Base-by-base conservation (phyloP, 1,140 invertebrate genomes). In the Carcinoscorpius rotundicauda region DNA sequence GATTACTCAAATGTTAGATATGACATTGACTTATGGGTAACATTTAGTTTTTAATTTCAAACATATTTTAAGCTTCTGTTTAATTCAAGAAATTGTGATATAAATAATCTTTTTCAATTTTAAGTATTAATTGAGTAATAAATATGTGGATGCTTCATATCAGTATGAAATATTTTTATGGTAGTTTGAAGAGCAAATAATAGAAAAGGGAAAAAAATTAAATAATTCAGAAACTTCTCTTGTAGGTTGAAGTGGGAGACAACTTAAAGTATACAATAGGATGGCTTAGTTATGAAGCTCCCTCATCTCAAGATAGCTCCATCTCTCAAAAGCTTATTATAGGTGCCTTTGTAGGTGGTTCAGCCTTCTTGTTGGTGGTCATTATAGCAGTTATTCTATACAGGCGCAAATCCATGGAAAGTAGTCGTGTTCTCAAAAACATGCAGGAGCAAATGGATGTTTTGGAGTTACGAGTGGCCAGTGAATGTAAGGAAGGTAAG, bases 401-500 rank as follows among this genome's bases (percentile, higher is more conserved):
- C 78, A 83, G 89, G 66, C 83, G 93, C 70, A 99, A 98, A 77
- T 95, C 93, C 6, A 96, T 91, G 9, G 93, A 98, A 79, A 97
- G 91, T 75, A 94, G 91, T 73, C 83, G 94, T 58, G 95, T 98
- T 55, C 82, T 98, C 66, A 98, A 97, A 74, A 96, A 95, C 76
- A 97, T 99, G 92, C 95, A 99, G 78, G 95, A 97, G 75, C 96
- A 99, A 79, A 99, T 99, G 95, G 97, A 99, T 80, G 94, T 97
- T 68, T 80, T 99, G 67, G 97, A 99, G 74, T 81, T 98, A 70
- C 83, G 93, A 66, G 97, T 73, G 5, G 72, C 72, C 3, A 68
- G 64, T 58, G 72, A 73, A 67, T 70, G 69, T 58, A 73, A 73
- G 76, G 95, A 98, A 81, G 82, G 82, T 83, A 72, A 70, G 70